phyloP scores from a whole-genome alignment of 2,888 invertebrate genomes.

The Drosophila algonquin region DNA sequence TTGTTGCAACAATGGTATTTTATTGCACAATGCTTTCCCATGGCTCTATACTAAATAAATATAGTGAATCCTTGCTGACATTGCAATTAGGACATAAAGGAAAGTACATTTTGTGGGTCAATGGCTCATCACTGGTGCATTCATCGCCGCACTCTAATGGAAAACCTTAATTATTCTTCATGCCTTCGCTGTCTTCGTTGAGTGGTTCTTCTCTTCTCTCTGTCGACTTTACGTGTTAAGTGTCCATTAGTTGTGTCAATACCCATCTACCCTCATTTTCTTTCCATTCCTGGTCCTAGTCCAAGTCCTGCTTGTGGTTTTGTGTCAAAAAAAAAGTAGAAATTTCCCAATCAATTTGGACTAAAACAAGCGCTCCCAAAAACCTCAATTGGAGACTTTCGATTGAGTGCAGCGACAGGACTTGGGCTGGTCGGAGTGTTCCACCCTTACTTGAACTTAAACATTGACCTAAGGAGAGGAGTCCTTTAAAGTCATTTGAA shows the following conservation, averaged over 20 bases:
- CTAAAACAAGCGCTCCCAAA: background rate
- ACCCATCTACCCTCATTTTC: background rate
- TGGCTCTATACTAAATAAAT: constrained; percentile 6
- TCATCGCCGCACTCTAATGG: constrained; percentile 29
- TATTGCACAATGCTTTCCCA: constrained; percentile 17
- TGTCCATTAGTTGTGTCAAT: constrained; percentile 54
- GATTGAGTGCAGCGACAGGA: background rate
- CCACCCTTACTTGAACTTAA: background rate
- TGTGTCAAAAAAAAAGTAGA: background rate
- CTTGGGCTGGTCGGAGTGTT: background rate
- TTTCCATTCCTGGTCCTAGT: background rate
- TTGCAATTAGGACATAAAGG: background rate
- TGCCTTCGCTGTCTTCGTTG: background rate
- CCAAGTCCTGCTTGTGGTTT: background rate
- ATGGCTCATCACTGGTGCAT: background rate
- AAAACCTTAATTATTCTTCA: constrained; percentile 43
- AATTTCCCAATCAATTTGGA: constrained; percentile 6
- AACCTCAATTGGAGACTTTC: background rate
- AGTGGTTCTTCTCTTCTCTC: constrained; percentile 1
- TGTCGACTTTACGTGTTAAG: constrained; percentile 11
- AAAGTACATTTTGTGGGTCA: constrained; percentile 11
- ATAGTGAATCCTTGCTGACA: background rate
- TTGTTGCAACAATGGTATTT: constrained; percentile 32
- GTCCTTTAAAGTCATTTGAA: background rate
- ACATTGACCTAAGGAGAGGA: background rate